phyloP scores from a whole-genome alignment of 2,113 vertebrate species.

The Pelecanoides urinatrix region DNA sequence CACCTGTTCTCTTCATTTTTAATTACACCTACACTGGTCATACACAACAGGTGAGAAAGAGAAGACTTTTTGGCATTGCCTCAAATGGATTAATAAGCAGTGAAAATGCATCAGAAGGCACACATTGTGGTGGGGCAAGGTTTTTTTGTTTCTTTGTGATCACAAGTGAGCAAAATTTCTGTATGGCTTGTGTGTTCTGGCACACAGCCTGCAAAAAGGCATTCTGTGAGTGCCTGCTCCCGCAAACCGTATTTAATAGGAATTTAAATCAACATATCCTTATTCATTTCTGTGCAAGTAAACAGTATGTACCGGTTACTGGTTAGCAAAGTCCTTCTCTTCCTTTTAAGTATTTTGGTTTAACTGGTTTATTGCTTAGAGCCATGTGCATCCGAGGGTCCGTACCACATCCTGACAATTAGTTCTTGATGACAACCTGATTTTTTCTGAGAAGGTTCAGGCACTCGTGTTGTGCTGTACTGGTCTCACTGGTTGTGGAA shows the following conservation, averaged over 20 bases:
- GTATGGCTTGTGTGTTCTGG: neutral
- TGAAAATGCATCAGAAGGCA: neutral
- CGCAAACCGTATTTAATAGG: accelerated
- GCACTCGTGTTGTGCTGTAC: too few species aligned
- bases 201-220: neutral
- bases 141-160: neutral
- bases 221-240: neutral
- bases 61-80: neutral
- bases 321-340: neutral
- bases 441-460: neutral
- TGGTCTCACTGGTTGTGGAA: neutral
- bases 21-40: neutral
- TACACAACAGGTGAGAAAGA: neutral
- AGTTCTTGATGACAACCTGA: neutral
- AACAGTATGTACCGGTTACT: neutral
- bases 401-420: neutral
- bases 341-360: neutral
- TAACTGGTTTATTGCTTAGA: neutral
- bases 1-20: neutral
- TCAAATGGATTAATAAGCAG: neutral
- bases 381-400: neutral
- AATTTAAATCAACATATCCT: neutral
- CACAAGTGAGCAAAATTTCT: neutral
- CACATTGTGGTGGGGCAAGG: neutral
- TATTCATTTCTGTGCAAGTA: neutral